Evolutionary conservation across 2,113 vertebrate genomes (phyloP).

Genomic region (Podiceps cristatus): DNA sequence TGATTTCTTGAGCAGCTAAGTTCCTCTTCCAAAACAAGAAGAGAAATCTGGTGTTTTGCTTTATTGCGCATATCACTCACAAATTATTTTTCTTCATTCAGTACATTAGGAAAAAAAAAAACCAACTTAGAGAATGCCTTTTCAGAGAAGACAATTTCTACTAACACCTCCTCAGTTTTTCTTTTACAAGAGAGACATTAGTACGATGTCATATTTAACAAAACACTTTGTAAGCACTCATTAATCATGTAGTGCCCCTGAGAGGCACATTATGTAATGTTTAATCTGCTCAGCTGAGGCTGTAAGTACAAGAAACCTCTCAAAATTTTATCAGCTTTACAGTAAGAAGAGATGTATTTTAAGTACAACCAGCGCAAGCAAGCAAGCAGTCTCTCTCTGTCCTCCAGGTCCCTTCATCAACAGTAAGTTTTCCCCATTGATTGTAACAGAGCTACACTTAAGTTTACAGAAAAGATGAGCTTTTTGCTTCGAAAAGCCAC

Average conservation of each 20-base stretch:
- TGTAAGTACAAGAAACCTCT: conserved; percentile 59
- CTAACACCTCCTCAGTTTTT: neutral
- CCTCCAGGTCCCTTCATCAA: neutral
- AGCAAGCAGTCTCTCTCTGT: fast-evolving
- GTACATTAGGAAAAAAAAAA: neutral
- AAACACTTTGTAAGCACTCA: conserved; percentile 59
- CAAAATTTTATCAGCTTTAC: conserved; percentile 51
- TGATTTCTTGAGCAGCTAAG: neutral
- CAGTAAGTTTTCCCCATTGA: neutral
- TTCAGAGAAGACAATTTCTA: neutral
- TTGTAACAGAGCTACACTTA: neutral
- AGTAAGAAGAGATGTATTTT: neutral
- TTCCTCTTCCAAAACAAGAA: neutral
- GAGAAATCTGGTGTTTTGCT: neutral
- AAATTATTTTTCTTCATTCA: neutral
- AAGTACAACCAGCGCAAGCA: fast-evolving
- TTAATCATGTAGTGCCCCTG: conserved; percentile 62
- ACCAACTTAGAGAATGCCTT: neutral
- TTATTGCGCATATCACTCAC: neutral
- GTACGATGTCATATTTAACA: conserved; percentile 51
- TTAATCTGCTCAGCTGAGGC: conserved; percentile 59
- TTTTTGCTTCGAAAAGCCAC: neutral
- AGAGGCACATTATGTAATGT: conserved; percentile 63
- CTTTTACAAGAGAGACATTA: neutral
- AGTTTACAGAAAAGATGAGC: neutral